phyloP scores from a whole-genome alignment of 2,797 vertebrate species.

The Parotocinclus haroldoi region DNA sequence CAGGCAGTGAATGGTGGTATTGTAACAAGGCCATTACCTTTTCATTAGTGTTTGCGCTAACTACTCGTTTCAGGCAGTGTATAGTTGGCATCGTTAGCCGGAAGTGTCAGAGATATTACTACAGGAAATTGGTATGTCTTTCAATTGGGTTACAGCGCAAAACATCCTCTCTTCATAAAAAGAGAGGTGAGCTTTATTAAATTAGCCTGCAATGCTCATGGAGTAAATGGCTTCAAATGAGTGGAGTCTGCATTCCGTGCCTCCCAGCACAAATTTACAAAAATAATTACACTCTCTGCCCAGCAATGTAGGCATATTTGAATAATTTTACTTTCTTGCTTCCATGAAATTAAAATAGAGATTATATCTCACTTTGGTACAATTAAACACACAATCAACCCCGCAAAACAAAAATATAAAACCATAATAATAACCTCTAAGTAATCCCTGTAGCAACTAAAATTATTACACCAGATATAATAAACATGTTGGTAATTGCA shows the following conservation, averaged over 20 bases:
- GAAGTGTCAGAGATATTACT: conserved; percentile 67
- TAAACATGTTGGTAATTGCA: conserved; percentile 68
- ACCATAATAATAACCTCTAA: conserved; percentile 77
- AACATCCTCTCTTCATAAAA: conserved; percentile 68
- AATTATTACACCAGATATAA: conserved; percentile 71
- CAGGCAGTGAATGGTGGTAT: conserved; percentile 3
- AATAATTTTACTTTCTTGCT: conserved; percentile 72
- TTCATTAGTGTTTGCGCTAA: conserved; percentile 50
- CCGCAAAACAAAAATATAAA: conserved; percentile 34
- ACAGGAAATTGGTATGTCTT: conserved; percentile 65
- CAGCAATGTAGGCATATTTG: conserved; percentile 68
- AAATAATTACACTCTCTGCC: conserved; percentile 63
- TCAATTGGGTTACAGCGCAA: conserved; percentile 73
- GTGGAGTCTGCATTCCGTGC: conserved; percentile 66
- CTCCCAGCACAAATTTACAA: conserved; percentile 69
- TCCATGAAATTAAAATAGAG: conserved; percentile 75
- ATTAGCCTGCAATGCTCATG: conserved; percentile 71
- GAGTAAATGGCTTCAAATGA: conserved; percentile 76
- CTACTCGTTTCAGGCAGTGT: conserved; percentile 64
- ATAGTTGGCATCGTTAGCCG: conserved; percentile 45
- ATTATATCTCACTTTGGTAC: conserved; percentile 77
- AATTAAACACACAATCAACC: conserved; percentile 77
- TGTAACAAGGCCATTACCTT: conserved; percentile 40
- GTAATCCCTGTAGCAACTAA: conserved; percentile 75
- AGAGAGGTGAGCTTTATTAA: conserved; percentile 56